Conservation (phyloP, 2,797 vertebrate genomes). For the Nasua narica region DNA sequence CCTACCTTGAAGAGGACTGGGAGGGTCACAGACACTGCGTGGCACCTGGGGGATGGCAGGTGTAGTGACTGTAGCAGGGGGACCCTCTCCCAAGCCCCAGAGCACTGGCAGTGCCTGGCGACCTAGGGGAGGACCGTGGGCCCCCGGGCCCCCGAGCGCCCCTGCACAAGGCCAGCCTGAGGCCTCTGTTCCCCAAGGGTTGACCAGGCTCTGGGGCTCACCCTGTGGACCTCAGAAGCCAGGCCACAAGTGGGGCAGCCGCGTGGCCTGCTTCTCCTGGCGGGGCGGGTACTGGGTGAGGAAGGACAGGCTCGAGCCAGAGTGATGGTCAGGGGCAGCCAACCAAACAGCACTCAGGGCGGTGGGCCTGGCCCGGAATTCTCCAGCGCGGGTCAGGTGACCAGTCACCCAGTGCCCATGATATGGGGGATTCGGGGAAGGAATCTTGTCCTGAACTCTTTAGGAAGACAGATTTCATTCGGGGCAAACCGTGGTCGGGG, state of each 20-base stretch:
- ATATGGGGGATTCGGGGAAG: not conserved
- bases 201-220: not conserved
- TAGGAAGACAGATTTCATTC: not conserved
- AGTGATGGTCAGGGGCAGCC: not conserved
- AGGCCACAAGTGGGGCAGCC: rapidly evolving
- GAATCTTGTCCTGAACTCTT: not conserved
- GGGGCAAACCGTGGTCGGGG: not conserved
- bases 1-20: not conserved
- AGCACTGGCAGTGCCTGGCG: not conserved
- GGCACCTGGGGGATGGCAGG: rapidly evolving
- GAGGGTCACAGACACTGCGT: rapidly evolving
- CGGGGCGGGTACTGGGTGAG: not conserved
- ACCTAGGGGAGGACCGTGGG: not conserved
- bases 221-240: not conserved
- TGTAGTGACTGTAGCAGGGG: no score
- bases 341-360: not conserved
- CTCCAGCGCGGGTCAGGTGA: not conserved
- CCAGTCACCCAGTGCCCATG: not conserved
- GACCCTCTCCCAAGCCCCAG: not conserved
- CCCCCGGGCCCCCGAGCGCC: not conserved
- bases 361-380: not conserved
- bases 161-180: not conserved
- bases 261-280: no score
- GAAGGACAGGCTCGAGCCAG: not conserved
- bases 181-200: not conserved